Evolutionary conservation across 2,888 invertebrate species (phyloP).

Genomic region (Tetrapedia diversipes): DNA sequence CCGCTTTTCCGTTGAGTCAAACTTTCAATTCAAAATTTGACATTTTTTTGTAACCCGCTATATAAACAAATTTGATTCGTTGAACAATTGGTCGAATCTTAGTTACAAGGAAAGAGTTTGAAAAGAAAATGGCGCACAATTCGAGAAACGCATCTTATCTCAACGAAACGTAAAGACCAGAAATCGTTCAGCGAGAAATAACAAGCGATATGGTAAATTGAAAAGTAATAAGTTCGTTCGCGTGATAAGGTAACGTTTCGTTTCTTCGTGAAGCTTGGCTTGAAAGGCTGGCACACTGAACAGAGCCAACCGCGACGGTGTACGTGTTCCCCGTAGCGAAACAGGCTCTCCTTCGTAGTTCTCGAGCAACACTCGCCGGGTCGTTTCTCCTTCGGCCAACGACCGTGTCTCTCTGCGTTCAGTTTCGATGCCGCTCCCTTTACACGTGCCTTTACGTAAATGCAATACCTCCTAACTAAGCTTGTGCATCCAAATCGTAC

Average conservation of each 20-base stretch:
- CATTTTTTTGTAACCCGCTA: too few relatives aligned
- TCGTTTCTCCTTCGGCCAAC: constrained; percentile 71
- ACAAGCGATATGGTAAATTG: neutral
- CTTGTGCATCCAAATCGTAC: constrained; percentile 15
- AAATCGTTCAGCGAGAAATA: neutral
- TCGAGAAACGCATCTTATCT: neutral
- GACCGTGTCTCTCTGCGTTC: constrained; percentile 62
- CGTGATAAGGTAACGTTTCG: constrained; percentile 1
- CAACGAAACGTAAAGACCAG: neutral
- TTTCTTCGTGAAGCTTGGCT: constrained; percentile 15
- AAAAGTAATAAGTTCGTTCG: neutral
- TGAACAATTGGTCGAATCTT: too few relatives aligned
- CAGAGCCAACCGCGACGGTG: constrained; percentile 46
- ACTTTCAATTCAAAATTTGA: too few relatives aligned
- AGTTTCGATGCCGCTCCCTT: constrained; percentile 50
- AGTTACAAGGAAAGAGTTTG: too few relatives aligned
- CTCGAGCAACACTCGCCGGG: constrained; percentile 49
- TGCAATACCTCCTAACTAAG: constrained; percentile 23
- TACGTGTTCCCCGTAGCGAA: constrained; percentile 54
- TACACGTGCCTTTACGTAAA: constrained; percentile 44
- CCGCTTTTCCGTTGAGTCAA: too few relatives aligned
- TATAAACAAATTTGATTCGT: too few relatives aligned
- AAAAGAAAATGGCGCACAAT: too few relatives aligned
- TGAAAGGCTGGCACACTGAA: constrained; percentile 23
- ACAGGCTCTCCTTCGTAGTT: constrained; percentile 50